A percentile compares a stretch with the other conserved stretches of the same genome.
phyloP scores from a whole-genome alignment of 2,113 vertebrate genomes.

The Paradoxurus hermaphroditus region DNA sequence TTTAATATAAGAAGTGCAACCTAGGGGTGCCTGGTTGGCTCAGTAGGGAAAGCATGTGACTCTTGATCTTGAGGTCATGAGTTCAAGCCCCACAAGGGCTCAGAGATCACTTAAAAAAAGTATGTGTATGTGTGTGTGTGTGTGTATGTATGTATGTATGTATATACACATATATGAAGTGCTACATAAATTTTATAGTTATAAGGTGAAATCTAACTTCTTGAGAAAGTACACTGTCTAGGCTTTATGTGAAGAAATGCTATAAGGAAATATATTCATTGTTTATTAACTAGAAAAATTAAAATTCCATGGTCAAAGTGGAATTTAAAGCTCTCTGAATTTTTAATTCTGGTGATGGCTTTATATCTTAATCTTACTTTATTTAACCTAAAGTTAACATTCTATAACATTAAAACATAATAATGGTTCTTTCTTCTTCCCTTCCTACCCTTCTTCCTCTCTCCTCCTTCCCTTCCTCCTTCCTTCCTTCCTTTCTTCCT shows the following conservation, averaged over 20 bases:
- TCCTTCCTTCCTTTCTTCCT: no score
- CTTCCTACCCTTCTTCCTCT: not conserved
- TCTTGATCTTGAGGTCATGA: not conserved
- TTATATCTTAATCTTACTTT: not conserved
- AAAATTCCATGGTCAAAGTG: not conserved
- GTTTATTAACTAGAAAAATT: not conserved
- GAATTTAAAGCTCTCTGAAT: not conserved
- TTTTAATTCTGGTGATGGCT: not conserved
- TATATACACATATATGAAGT: not conserved
- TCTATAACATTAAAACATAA: not conserved
- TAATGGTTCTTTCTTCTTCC: not conserved
- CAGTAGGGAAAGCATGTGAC: not conserved
- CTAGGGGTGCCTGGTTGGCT: not conserved
- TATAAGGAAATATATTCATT: not conserved
- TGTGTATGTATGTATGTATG: no score
- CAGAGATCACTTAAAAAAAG: not conserved
- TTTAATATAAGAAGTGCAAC: not conserved
- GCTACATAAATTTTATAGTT: not conserved
- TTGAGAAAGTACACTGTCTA: not conserved
- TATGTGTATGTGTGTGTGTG: not conserved
- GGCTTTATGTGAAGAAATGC: not conserved
- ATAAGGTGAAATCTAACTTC: not conserved
- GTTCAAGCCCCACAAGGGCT: not conserved
- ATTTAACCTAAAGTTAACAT: not conserved
- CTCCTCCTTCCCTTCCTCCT: fast-evolving